Conservation (phyloP, 2,888 invertebrate species). For the Phania funesta region DNA sequence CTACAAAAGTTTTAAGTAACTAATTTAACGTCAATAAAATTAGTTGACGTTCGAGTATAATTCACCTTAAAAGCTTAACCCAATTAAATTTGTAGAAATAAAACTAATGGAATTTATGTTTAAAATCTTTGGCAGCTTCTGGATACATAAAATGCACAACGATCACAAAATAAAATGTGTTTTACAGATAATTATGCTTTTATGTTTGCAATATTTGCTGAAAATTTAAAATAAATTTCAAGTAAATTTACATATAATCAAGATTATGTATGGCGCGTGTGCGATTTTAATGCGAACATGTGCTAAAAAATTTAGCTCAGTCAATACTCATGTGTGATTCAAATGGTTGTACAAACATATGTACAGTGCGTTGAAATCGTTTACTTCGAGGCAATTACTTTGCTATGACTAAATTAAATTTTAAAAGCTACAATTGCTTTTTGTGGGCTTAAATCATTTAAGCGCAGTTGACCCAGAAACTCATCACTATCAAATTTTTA, state of each 20-base stretch:
- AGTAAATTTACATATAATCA: slow-evolving; percentile 2
- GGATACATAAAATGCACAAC: background rate
- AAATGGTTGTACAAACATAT: background rate
- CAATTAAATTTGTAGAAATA: background rate
- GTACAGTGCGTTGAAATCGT: background rate
- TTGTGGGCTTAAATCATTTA: too few relatives aligned
- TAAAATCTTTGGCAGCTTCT: background rate
- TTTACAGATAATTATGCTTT: background rate
- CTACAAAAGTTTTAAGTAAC: too few relatives aligned
- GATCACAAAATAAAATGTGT: background rate
- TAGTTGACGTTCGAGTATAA: background rate
- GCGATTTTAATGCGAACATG: slow-evolving; percentile 28
- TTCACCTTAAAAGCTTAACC: background rate
- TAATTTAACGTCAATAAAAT: background rate
- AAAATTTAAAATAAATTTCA: background rate
- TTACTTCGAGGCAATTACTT: background rate
- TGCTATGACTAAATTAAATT: background rate
- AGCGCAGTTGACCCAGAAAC: too few relatives aligned
- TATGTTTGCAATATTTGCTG: background rate
- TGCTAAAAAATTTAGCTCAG: slow-evolving; percentile 15
- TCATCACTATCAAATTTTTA: too few relatives aligned
- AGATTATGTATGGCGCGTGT: slow-evolving; percentile 10
- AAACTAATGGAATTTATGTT: background rate
- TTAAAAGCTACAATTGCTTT: too few relatives aligned
- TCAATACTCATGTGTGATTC: background rate